Percentiles rank a stretch among this genome's conserved stretches.
Conservation (phyloP, 2,888 invertebrate genomes). For the Pocota personata region DNA sequence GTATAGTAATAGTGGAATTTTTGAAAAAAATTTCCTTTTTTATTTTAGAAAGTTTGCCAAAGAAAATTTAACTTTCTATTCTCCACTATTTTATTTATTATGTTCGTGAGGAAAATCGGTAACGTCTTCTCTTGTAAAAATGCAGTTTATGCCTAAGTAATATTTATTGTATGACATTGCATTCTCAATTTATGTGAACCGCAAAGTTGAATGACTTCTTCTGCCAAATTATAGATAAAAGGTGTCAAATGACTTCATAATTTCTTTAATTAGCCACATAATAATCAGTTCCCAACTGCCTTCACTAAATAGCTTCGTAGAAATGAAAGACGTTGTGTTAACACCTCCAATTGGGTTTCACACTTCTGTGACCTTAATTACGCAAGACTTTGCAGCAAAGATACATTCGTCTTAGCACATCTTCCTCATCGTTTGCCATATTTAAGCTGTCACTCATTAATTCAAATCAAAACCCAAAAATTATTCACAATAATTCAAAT, state of each 20-base stretch:
- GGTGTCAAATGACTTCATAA: background rate
- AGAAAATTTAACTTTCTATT: too few species aligned
- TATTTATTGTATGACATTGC: too few species aligned
- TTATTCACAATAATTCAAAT: conserved; percentile 5
- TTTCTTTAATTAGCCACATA: background rate
- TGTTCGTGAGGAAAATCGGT: too few species aligned
- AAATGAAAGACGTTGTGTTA: background rate
- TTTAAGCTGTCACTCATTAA: conserved; percentile 19
- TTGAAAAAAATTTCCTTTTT: too few species aligned
- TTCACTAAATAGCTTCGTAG: background rate
- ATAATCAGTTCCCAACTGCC: background rate
- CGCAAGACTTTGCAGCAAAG: background rate
- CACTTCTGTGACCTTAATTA: conserved; percentile 10
- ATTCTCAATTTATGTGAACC: too few species aligned
- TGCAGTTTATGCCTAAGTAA: too few species aligned
- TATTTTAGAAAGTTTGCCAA: too few species aligned
- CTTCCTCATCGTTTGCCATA: background rate
- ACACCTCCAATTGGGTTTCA: background rate
- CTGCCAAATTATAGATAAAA: background rate
- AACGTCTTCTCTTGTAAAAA: too few species aligned
- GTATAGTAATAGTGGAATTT: too few species aligned
- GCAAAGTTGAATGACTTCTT: background rate
- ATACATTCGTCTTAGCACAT: background rate
- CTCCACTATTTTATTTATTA: too few species aligned
- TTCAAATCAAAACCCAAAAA: conserved; percentile 15